A percentile compares a stretch with the other conserved stretches of the same genome.
These are phyloP conservation scores for Kryptolebias ocellatus DNA, from an alignment of 2,797 vertebrate species.

Conservation along the genomic window DNA sequence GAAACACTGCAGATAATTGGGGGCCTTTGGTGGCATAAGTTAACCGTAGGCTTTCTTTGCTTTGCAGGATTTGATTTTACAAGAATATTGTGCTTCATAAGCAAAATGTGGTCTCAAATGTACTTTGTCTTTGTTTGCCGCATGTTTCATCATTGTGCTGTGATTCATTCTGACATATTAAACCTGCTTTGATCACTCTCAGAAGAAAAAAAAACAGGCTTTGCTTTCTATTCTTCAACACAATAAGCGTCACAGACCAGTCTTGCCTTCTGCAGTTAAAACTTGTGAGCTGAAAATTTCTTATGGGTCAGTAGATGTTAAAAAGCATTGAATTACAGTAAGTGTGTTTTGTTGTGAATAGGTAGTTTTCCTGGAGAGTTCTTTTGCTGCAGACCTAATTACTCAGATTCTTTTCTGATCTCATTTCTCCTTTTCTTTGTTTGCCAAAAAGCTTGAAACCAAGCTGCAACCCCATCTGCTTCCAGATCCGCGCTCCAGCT, in stretches of 20 bases:
- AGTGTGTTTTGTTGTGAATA: slow-evolving; percentile 26
- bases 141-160: slow-evolving; percentile 68
- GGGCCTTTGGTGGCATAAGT: slow-evolving; percentile 48
- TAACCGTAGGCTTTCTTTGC: slow-evolving; percentile 37
- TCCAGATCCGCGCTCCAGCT: slow-evolving; percentile 51
- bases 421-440: slow-evolving; percentile 18
- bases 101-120: slow-evolving; percentile 51
- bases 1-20: slow-evolving; percentile 58
- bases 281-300: slow-evolving; percentile 28
- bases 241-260: slow-evolving; percentile 38
- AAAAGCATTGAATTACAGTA: slow-evolving; percentile 22
- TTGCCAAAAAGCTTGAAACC: slow-evolving; percentile 55
- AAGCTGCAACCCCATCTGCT: slow-evolving; percentile 53
- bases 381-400: slow-evolving; percentile 46
- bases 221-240: slow-evolving; percentile 37
- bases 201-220: slow-evolving; percentile 30
- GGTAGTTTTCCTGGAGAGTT: slow-evolving; percentile 26
- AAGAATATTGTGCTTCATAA: slow-evolving; percentile 58
- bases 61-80: slow-evolving; percentile 40
- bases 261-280: slow-evolving; percentile 36
- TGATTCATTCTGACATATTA: slow-evolving; percentile 57
- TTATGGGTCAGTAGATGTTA: slow-evolving; percentile 11
- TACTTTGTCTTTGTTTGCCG: slow-evolving; percentile 67
- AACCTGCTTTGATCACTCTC: slow-evolving; percentile 62
- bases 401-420: slow-evolving; percentile 45